A percentile compares a stretch with the other conserved stretches of the same genome.
Conservation (phyloP, 2,888 invertebrate genomes). For the Hypomecis punctinalis region DNA sequence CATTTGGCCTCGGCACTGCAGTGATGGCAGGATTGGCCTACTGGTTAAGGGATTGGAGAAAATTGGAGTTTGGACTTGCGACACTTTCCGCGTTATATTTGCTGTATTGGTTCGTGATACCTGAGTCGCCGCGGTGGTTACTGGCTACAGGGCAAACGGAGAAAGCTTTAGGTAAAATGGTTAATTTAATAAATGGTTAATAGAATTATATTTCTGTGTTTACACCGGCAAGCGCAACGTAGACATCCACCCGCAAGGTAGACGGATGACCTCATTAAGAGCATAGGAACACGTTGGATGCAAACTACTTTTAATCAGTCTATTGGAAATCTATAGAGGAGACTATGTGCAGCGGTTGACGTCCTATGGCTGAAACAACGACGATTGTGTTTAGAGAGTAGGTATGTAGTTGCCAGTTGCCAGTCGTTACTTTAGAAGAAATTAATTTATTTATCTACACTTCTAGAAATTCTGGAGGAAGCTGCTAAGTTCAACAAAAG, state of each 20-base stretch:
- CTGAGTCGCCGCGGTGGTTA: slow-evolving; percentile 88
- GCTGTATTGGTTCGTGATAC: slow-evolving; percentile 77
- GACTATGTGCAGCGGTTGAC: no score
- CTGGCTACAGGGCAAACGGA: slow-evolving; percentile 81
- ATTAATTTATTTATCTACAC: not conserved
- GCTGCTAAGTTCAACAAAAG: slow-evolving; percentile 64
- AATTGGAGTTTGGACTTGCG: slow-evolving; percentile 84
- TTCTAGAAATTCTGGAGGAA: slow-evolving; percentile 61
- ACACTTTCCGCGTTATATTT: slow-evolving; percentile 79
- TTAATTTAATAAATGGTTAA: no score
- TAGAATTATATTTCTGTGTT: not conserved
- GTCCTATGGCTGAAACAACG: no score
- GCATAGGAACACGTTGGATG: no score
- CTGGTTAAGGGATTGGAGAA: slow-evolving; percentile 86
- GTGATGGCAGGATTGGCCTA: slow-evolving; percentile 85
- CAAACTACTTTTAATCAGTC: no score
- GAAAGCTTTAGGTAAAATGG: slow-evolving; percentile 72
- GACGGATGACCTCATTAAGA: no score
- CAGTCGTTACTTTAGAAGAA: no score
- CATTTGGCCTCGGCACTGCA: slow-evolving; percentile 86
- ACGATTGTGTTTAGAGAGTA: no score
- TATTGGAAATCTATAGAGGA: no score
- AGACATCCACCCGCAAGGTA: no score
- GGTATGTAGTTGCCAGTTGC: no score
- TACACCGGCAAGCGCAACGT: no score